phyloP scores from a whole-genome alignment of 2,888 invertebrate species.

The Hypena proboscidalis region DNA sequence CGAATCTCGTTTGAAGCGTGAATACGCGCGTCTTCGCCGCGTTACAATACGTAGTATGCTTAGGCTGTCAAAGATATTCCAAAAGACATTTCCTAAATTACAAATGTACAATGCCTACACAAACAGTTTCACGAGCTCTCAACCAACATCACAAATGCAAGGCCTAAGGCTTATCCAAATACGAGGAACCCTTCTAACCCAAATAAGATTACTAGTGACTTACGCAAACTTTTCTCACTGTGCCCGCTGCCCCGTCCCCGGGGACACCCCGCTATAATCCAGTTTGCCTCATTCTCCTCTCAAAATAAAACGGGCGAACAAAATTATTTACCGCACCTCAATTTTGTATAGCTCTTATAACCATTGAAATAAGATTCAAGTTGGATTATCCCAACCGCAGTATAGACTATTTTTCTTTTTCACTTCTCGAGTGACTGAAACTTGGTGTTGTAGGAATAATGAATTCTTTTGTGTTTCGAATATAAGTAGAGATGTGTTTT shows the following conservation, averaged over 20 bases:
- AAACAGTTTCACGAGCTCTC: slow-evolving; percentile 4
- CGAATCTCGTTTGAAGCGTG: no score
- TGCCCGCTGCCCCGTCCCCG: slow-evolving; percentile 41
- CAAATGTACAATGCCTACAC: not conserved
- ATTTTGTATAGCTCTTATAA: slow-evolving; percentile 30
- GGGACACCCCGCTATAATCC: slow-evolving; percentile 72
- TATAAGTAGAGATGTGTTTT: not conserved
- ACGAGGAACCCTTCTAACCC: slow-evolving; percentile 48
- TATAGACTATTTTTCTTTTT: slow-evolving; percentile 10
- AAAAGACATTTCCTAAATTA: no score
- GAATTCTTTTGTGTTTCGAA: slow-evolving; percentile 29
- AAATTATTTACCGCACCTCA: slow-evolving; percentile 16
- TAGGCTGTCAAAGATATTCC: no score
- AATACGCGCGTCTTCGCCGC: no score
- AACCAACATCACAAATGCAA: slow-evolving; percentile 19
- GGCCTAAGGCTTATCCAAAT: slow-evolving; percentile 36
- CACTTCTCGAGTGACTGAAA: slow-evolving; percentile 19
- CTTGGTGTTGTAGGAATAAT: slow-evolving; percentile 39
- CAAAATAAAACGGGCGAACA: slow-evolving; percentile 54
- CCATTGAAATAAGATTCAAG: slow-evolving; percentile 11
- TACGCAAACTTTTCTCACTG: slow-evolving; percentile 60
- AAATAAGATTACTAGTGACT: slow-evolving; percentile 68
- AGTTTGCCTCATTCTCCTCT: slow-evolving; percentile 66
- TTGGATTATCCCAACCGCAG: slow-evolving; percentile 20
- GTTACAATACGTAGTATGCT: no score